Base-by-base conservation (phyloP, 2,113 vertebrate genomes). In the Sceloporus undulatus region DNA sequence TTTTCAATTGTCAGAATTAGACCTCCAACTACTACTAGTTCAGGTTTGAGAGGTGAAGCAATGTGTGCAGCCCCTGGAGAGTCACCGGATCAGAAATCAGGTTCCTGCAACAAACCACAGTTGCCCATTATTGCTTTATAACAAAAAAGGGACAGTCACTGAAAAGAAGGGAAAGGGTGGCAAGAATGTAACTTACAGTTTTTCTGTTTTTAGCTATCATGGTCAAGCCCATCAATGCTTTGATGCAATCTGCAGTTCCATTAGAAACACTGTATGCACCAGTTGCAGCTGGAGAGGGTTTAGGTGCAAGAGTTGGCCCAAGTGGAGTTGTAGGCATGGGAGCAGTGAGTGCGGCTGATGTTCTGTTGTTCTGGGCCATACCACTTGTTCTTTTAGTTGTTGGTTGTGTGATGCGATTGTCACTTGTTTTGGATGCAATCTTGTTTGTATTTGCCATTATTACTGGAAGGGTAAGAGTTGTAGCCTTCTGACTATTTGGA, bases 211-310 rank as follows among this genome's bases (percentile, higher is more conserved):
- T 95, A 91, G 97, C 83, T 0, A 96, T 91, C 94, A 96, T 97
- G 25, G 97, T 91, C 78, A 96, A 94, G 21, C 98, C 98, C 96
- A 98, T 93, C 5, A 93, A 90, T 0, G 94, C 96, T 95, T 96
- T 98, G 91, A 98, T 87, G 38, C 98, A 99, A 29, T 92, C 93
- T 2, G 21, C 3, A 48, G 90, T 97, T 11, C 97, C 96, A 0
- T 3, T 80, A 0, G 84, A 94, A 9, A 98, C 0, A 0, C 13
- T 89, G 87, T 98, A 99, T 23, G 80, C 93, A 65, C 97, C 98
- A 0, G 91, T 94, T 82, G 87, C 90, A 82, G 94, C 91, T 70
- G 86, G 0, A 0, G 94, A 85, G 18, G 95, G 93, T 73, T 29
- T 88, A 0, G 96, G 95, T 13, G 40, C 19, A 0, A 93, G 86